phyloP scores from a whole-genome alignment of 2,888 invertebrate species.

The Tipula helvola region DNA sequence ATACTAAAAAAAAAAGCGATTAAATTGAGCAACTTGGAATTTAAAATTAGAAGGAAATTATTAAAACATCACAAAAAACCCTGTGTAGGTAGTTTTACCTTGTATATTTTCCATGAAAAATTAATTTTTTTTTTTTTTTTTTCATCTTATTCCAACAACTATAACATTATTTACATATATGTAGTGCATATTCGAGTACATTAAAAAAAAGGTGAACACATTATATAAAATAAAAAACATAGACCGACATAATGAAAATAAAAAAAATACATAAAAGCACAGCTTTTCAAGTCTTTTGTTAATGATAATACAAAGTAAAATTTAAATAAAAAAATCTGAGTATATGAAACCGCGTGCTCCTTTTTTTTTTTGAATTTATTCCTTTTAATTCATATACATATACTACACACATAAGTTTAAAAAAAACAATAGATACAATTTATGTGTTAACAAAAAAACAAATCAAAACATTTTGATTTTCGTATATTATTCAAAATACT shows the following conservation, averaged over 20 bases:
- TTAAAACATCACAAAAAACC: not conserved
- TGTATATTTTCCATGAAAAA: not conserved
- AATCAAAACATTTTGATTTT: not conserved
- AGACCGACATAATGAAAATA: not conserved
- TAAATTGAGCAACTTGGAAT: not conserved
- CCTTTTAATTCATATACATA: not conserved
- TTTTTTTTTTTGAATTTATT: not conserved
- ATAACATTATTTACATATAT: not conserved
- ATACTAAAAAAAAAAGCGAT: not conserved
- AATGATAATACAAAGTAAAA: not conserved
- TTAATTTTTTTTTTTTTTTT: not conserved
- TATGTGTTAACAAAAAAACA: not conserved
- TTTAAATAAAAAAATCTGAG: not conserved
- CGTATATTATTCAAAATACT: not conserved
- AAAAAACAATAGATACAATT: not conserved
- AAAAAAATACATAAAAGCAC: not conserved
- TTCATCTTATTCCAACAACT: constrained; percentile 4
- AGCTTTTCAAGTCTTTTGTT: not conserved
- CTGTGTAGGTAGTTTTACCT: not conserved
- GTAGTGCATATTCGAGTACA: not conserved
- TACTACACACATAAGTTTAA: not conserved
- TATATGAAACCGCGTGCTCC: not conserved
- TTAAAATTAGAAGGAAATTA: constrained; percentile 4
- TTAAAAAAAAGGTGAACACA: not conserved
- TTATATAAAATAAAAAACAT: not conserved